phyloP scores from a whole-genome alignment of 2,113 vertebrate species.

The Vicugna pacos region DNA sequence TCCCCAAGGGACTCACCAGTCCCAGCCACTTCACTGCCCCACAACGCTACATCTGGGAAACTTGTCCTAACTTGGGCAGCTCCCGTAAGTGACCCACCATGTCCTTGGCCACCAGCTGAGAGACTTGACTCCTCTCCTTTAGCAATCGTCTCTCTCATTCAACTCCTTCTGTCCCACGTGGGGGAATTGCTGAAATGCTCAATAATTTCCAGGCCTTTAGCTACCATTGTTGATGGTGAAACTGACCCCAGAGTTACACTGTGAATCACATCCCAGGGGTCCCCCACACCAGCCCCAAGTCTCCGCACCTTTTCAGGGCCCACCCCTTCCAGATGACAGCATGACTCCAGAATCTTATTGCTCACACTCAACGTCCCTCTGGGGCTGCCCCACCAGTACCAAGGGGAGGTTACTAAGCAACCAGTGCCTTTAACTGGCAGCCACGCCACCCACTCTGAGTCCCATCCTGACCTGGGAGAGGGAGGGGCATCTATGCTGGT shows the following conservation, averaged over 20 bases:
- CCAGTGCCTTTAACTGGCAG: too few species aligned
- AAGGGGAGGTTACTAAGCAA: not conserved
- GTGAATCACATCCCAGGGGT: too few species aligned
- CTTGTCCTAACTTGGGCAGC: rapidly evolving
- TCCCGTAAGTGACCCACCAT: too few species aligned
- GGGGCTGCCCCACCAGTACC: rapidly evolving
- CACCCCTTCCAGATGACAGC: not conserved
- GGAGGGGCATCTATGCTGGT: not conserved
- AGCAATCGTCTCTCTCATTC: not conserved
- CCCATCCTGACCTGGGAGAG: too few species aligned
- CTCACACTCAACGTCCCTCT: too few species aligned
- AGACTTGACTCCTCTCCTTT: not conserved
- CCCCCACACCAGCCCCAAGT: rapidly evolving
- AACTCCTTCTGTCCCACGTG: not conserved
- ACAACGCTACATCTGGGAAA: not conserved
- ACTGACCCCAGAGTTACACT: not conserved
- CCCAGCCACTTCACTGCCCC: not conserved
- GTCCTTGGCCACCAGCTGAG: not conserved
- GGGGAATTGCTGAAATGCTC: not conserved
- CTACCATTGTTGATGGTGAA: not conserved
- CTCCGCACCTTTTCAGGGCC: not conserved
- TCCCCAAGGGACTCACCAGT: not conserved
- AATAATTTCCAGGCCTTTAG: not conserved
- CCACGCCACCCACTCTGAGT: not conserved
- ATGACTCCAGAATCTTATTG: not conserved